phyloP scores from a whole-genome alignment of 2,888 invertebrate species.

The Sphaerolaimus hirsutus region DNA sequence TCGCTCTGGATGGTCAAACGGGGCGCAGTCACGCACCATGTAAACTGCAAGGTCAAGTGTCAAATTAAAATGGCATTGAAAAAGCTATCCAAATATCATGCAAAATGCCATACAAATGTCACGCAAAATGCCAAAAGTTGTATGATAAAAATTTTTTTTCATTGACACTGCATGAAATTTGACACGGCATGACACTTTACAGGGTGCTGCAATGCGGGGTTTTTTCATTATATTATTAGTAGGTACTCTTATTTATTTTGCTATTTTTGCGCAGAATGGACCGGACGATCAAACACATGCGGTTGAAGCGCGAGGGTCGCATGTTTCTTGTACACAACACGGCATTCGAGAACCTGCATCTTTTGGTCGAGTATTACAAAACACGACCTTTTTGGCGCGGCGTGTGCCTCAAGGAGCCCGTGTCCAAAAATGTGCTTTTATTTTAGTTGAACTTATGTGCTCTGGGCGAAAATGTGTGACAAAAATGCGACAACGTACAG shows the following conservation, averaged over 20 bases:
- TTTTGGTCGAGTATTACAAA: conserved; percentile 70
- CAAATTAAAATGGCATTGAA: no score
- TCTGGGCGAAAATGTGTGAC: no score
- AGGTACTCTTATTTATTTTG: background rate
- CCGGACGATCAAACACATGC: conserved; percentile 81
- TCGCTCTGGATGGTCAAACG: no score
- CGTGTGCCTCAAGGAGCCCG: conserved; percentile 47
- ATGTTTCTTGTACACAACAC: conserved; percentile 34
- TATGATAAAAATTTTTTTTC: no score
- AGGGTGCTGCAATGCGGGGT: background rate
- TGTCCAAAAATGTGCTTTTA: no score
- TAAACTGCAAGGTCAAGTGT: no score
- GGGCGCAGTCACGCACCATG: no score
- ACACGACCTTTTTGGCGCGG: conserved; percentile 67
- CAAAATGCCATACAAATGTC: no score
- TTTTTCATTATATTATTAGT: background rate
- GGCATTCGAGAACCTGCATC: conserved; percentile 84
- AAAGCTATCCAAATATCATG: no score
- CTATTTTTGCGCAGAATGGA: conserved; percentile 55
- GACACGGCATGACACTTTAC: background rate
- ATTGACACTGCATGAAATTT: background rate
- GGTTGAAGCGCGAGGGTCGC: conserved; percentile 45
- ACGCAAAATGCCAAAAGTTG: no score
- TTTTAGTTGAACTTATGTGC: no score
- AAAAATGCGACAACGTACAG: no score